Evolutionary conservation across 2,888 invertebrate species (phyloP).

Genomic region (Lordiphosa fenestrarum): DNA sequence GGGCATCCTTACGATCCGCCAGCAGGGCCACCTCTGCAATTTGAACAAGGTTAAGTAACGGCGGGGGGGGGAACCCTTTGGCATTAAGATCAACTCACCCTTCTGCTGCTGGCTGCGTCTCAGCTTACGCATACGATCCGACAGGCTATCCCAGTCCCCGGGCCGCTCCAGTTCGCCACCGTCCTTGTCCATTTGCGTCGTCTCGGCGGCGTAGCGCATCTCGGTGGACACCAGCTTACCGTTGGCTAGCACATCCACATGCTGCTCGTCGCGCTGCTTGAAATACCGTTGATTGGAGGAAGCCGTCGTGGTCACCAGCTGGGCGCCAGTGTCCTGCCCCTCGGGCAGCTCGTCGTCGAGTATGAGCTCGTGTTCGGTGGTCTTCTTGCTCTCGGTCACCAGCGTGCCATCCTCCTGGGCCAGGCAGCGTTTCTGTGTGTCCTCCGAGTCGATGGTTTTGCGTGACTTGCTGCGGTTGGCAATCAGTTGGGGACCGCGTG

Average conservation of each 20-base stretch:
- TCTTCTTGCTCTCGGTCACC: slow-evolving; percentile 91
- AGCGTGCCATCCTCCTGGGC: slow-evolving; percentile 91
- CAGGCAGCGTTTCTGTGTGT: slow-evolving; percentile 88
- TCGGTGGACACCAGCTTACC: slow-evolving; percentile 90
- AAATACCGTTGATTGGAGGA: slow-evolving; percentile 85
- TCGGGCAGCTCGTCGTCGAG: slow-evolving; percentile 80
- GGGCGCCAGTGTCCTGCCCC: slow-evolving; percentile 62
- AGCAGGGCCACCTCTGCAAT: slow-evolving; percentile 76
- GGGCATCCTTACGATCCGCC: slow-evolving; percentile 88
- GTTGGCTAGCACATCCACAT: slow-evolving; percentile 91
- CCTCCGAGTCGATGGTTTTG: slow-evolving; percentile 93
- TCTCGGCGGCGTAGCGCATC: slow-evolving; percentile 90
- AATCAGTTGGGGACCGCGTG: slow-evolving; percentile 86
- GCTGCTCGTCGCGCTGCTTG: slow-evolving; percentile 89
- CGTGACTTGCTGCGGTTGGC: slow-evolving; percentile 88
- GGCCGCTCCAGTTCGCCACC: slow-evolving; percentile 85
- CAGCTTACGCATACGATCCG: slow-evolving; percentile 87
- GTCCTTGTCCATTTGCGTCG: slow-evolving; percentile 88
- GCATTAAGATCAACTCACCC: slow-evolving; percentile 75
- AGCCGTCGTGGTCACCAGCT: slow-evolving; percentile 79
- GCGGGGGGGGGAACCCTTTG: no score
- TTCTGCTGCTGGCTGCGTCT: slow-evolving; percentile 82
- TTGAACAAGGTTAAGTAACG: no score
- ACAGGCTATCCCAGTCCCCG: slow-evolving; percentile 89
- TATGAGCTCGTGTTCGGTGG: slow-evolving; percentile 91